phyloP scores from a whole-genome alignment of 2,113 vertebrate species.

The Ageneiosus marmoratus region DNA sequence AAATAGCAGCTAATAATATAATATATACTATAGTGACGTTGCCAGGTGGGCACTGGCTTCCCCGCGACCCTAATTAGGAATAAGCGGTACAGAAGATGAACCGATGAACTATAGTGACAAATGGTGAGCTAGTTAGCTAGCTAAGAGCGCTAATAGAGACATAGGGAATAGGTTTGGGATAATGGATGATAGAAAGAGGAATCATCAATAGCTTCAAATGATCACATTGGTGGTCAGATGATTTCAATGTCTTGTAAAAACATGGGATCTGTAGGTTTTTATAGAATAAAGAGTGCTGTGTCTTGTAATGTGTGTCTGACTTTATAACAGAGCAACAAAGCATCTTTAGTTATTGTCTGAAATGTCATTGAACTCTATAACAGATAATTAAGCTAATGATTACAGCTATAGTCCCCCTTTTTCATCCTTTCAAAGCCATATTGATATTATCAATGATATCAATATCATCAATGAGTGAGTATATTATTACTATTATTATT shows the following conservation, averaged over 20 bases:
- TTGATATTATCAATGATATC: too few relatives aligned
- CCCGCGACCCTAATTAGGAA: too few relatives aligned
- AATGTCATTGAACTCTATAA: too few relatives aligned
- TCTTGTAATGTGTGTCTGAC: neutral
- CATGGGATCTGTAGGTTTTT: neutral
- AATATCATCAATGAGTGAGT: neutral
- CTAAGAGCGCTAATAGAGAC: neutral
- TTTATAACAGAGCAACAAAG: neutral
- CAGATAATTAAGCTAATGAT: neutral
- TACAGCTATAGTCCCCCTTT: neutral
- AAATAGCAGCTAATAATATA: neutral
- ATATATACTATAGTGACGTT: too few relatives aligned
- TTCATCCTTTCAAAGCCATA: too few relatives aligned
- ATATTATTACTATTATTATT: neutral
- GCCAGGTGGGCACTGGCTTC: too few relatives aligned
- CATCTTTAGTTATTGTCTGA: neutral
- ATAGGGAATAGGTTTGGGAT: neutral
- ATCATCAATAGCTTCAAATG: neutral
- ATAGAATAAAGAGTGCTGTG: too few relatives aligned
- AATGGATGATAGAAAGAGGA: neutral
- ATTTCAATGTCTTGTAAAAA: neutral
- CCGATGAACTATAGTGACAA: too few relatives aligned
- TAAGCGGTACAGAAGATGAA: too few relatives aligned
- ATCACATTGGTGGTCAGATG: neutral
- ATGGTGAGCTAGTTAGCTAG: neutral